phyloP scores from a whole-genome alignment of 2,797 vertebrate genomes.

The Leptoclinus maculatus region DNA sequence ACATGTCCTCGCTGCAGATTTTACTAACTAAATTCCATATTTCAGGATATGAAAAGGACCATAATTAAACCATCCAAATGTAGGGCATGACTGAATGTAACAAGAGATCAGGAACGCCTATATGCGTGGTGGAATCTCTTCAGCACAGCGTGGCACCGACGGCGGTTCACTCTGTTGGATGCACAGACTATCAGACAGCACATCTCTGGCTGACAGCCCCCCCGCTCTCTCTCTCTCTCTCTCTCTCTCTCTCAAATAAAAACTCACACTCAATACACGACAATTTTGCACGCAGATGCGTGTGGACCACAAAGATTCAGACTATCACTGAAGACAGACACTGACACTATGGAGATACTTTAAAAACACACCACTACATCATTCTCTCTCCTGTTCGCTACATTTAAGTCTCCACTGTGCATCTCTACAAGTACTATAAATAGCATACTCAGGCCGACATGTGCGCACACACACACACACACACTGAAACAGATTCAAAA shows the following conservation, averaged over 20 bases:
- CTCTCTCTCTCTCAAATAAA: conserved; percentile 7
- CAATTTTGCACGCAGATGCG: conserved; percentile 18
- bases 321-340: conserved; percentile 37
- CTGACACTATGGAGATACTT: conserved; percentile 37
- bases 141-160: conserved; percentile 56
- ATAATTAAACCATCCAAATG: conserved; percentile 60
- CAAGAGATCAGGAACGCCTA: conserved; percentile 54
- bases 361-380: conserved; percentile 24
- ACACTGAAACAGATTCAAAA: conserved; percentile 26
- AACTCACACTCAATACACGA: conserved; percentile 23
- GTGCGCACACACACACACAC: conserved; percentile 25
- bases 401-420: conserved; percentile 33
- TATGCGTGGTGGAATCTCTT: conserved; percentile 45
- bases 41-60: conserved; percentile 39
- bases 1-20: conserved; percentile 30
- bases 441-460: conserved; percentile 31
- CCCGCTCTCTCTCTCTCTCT: neutral
- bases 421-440: conserved; percentile 54
- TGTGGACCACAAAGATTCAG: neutral
- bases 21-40: conserved; percentile 43
- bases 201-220: conserved; percentile 43
- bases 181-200: conserved; percentile 50
- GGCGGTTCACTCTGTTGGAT: conserved; percentile 54
- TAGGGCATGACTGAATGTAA: conserved; percentile 60
- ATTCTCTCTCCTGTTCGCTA: conserved; percentile 20